Evolutionary conservation across 2,888 invertebrate genomes (phyloP), one percentile per base, ranked within the genome.

Genomic region (Nineta flava): DNA sequence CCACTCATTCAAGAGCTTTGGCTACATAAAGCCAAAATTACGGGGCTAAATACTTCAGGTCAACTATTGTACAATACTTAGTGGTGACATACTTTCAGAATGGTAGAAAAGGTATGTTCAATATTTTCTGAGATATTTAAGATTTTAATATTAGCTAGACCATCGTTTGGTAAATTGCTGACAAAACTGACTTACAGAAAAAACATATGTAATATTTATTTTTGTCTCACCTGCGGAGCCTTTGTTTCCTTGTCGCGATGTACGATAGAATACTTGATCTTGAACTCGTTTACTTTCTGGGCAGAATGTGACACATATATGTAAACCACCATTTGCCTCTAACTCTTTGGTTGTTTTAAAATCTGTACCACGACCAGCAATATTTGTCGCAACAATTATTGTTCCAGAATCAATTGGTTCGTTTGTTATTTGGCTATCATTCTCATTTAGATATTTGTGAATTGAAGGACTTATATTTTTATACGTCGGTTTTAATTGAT

Each of bases 361-460:
- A 44, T 51, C 40, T 12, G 49, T 49, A 32, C 52, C 52, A 35
- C 52, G 49, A 1, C 50, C 50, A 9, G 50, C 50, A 19, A 50
- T 47, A 26, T 50, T 50, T n/a, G 50, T 50, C 13, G 50, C 50
- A 12, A 50, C 19, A 43, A 51, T 47, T 2, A 51, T 47, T 15
- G 48, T 44, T 13, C 49, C 38, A 16, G 46, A 15, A 9, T 43
- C 49, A 42, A 51, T 41, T 46, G 34, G 19, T 10, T 46, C 26
- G 7, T 38, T 10, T 5, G 47, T 49, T 47, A 42, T 35, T 4
- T 52, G 48, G 41, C 55, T 53, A 43, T 57, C 54, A 38, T 56
- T 53, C 32, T 48, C 56, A 49, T 46, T 51, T 51, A 51, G 52
- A 53, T 17, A 50, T 50, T 32, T 54, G 50, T 40, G 46, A 21